Evolutionary conservation across 2,797 vertebrate species (phyloP).

Genomic region (Allobates femoralis): DNA sequence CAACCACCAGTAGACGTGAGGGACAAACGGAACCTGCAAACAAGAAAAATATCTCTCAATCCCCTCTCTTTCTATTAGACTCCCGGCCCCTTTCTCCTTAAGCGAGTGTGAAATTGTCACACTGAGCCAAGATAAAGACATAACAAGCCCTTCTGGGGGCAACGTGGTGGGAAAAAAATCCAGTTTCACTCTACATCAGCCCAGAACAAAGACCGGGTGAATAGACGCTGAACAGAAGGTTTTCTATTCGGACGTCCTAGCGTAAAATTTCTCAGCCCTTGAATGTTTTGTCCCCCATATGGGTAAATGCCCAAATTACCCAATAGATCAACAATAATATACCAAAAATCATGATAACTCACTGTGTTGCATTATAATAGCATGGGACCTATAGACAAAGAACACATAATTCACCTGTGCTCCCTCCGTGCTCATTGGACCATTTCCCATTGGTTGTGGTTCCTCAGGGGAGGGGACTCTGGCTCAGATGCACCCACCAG

Average conservation of each 20-base stretch:
- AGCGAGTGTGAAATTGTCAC: slow-evolving; percentile 58
- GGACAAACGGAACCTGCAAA: slow-evolving; percentile 58
- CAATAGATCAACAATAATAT: neutral
- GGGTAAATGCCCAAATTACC: neutral
- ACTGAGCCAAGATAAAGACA: slow-evolving; percentile 58
- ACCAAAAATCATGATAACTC: neutral
- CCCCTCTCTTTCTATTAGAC: slow-evolving; percentile 29
- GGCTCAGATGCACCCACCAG: no score
- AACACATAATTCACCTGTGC: no score
- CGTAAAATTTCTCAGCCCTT: slow-evolving; percentile 35
- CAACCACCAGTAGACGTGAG: no score
- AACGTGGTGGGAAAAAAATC: slow-evolving; percentile 42
- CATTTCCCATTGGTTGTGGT: neutral
- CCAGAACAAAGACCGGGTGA: slow-evolving; percentile 52
- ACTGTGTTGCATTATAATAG: neutral
- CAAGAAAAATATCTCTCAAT: slow-evolving; percentile 61
- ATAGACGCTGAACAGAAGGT: slow-evolving; percentile 56
- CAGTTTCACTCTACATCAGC: slow-evolving; percentile 26
- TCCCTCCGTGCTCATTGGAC: neutral
- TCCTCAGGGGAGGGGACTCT: no score
- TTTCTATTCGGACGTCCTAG: slow-evolving; percentile 58
- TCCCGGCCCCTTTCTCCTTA: slow-evolving; percentile 22
- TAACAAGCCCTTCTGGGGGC: slow-evolving; percentile 39
- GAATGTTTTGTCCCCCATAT: neutral
- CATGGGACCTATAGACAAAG: no score